A percentile compares a stretch with the other conserved stretches of the same genome.
These are phyloP conservation scores for Papilio demoleus DNA, from an alignment of 2,888 invertebrate genomes.

Conservation along the genomic window DNA sequence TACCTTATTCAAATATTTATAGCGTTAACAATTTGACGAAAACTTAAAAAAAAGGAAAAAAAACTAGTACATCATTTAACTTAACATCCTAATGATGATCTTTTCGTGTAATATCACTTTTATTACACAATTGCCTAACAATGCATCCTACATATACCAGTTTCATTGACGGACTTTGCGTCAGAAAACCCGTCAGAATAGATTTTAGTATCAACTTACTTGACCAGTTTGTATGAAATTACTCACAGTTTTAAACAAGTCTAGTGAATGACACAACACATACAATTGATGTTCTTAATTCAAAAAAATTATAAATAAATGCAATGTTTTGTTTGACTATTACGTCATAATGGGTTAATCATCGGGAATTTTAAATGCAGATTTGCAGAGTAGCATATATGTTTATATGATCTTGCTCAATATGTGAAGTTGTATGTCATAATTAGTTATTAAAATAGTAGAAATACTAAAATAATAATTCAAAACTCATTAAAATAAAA, in stretches of 20 bases:
- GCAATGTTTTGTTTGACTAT: not conserved
- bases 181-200: conserved; percentile 6
- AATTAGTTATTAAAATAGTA: no score
- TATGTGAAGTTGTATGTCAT: no score
- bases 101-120: conserved; percentile 12
- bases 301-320: not conserved
- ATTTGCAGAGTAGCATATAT: no score
- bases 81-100: conserved; percentile 11
- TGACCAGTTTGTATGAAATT: conserved; percentile 3
- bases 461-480: no score
- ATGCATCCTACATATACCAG: conserved; percentile 43
- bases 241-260: not conserved
- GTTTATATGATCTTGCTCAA: no score
- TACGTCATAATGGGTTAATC: not conserved
- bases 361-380: not conserved
- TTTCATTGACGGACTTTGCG: conserved; percentile 54
- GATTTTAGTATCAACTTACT: conserved; percentile 2
- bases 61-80: conserved; percentile 13
- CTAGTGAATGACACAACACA: not conserved
- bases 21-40: not conserved
- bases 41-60: conserved; percentile 1
- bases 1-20: no score
- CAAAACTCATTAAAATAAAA: no score
- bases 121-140: conserved; percentile 24
- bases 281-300: not conserved